These are phyloP conservation scores for Pristionchus entomophagus DNA, from an alignment of 2,888 invertebrate species.

Conservation along the genomic window DNA sequence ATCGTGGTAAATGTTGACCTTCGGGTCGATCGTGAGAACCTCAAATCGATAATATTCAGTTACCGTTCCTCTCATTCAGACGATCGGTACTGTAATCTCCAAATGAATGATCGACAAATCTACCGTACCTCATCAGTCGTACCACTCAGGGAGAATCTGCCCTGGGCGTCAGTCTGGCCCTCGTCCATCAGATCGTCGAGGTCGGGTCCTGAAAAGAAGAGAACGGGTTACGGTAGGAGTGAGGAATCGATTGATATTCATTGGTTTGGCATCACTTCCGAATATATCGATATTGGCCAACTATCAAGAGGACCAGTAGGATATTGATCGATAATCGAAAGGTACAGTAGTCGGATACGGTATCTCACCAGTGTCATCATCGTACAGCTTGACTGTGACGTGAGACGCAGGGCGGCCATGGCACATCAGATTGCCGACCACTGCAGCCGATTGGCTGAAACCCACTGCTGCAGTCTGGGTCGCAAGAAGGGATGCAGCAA, in stretches of 20 bases:
- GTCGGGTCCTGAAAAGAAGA: conserved; percentile 40
- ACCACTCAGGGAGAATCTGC: conserved; percentile 13
- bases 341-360: conserved; percentile 3
- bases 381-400: conserved; percentile 47
- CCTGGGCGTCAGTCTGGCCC: conserved; percentile 30
- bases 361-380: conserved; percentile 45
- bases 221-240: neutral
- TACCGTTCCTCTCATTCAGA: too few relatives aligned
- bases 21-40: conserved; percentile 45
- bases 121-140: conserved; percentile 6
- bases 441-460: conserved; percentile 33
- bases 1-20: conserved; percentile 50
- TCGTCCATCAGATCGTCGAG: conserved; percentile 47
- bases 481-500: neutral
- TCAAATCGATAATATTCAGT: conserved; percentile 19
- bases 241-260: too few relatives aligned
- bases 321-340: neutral
- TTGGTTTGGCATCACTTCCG: too few relatives aligned
- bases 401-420: neutral
- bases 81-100: too few relatives aligned
- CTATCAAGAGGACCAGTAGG: neutral
- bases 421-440: conserved; percentile 33
- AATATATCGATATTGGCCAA: too few relatives aligned
- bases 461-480: neutral
- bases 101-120: too few relatives aligned